A percentile compares a stretch with the other conserved stretches of the same genome.
Conservation (phyloP, 1,140 invertebrate genomes). For the Reticulitermes speratus region DNA sequence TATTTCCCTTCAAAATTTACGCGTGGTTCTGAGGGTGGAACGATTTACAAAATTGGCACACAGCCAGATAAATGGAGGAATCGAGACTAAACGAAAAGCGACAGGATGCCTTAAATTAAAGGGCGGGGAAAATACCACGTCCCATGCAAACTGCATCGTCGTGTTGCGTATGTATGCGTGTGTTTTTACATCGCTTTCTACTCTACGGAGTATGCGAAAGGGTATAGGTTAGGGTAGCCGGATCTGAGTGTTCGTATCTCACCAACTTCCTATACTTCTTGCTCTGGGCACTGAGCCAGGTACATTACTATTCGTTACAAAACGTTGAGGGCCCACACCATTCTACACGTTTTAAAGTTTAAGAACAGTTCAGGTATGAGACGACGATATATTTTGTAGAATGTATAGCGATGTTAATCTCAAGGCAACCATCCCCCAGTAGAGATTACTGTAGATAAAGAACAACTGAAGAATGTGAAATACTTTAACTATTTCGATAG, state of each 20-base stretch:
- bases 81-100: not conserved
- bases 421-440: too few relatives aligned
- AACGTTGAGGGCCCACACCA: too few relatives aligned
- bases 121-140: not conserved
- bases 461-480: too few relatives aligned
- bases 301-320: too few relatives aligned
- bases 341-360: too few relatives aligned
- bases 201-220: not conserved
- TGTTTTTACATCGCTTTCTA: not conserved
- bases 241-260: not conserved
- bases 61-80: not conserved
- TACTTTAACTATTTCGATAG: too few relatives aligned
- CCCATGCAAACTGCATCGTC: not conserved
- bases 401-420: too few relatives aligned
- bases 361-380: too few relatives aligned
- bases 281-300: not conserved
- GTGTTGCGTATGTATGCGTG: not conserved
- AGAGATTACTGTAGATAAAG: too few relatives aligned
- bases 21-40: not conserved
- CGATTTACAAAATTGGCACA: conserved; percentile 2
- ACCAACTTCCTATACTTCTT: not conserved
- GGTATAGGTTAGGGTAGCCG: not conserved
- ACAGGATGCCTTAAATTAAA: not conserved
- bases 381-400: too few relatives aligned
- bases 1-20: not conserved